Evolutionary conservation across 2,888 invertebrate genomes (phyloP).

Genomic region (Drosophila sordidula): DNA sequence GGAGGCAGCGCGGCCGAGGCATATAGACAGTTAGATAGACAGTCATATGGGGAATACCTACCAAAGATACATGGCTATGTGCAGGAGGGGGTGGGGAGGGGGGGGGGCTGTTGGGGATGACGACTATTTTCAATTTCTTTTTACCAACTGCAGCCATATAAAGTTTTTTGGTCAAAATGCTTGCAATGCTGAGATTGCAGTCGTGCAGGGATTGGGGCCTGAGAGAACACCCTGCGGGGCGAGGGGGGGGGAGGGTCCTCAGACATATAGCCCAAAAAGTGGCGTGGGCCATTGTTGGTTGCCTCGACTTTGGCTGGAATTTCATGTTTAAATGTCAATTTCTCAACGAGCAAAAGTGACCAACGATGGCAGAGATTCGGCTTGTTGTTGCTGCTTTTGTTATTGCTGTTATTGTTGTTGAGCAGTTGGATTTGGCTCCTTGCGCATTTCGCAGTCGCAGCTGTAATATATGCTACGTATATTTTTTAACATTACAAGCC

Average conservation of each 20-base stretch:
- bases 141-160: slow-evolving; percentile 63
- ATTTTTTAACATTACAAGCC: slow-evolving; percentile 37
- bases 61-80: slow-evolving; percentile 22
- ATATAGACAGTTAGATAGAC: slow-evolving; percentile 68
- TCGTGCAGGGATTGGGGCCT: slow-evolving; percentile 51
- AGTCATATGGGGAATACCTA: slow-evolving; percentile 69
- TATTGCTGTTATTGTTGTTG: slow-evolving; percentile 8
- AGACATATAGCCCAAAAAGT: slow-evolving; percentile 62
- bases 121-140: slow-evolving; percentile 75
- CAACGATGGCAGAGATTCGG: slow-evolving; percentile 47
- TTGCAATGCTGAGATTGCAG: slow-evolving; percentile 76
- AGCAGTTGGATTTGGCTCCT: slow-evolving; percentile 20
- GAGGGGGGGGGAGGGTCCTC: background rate
- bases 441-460: slow-evolving; percentile 53
- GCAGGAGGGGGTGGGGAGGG: no score
- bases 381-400: background rate
- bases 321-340: slow-evolving; percentile 80
- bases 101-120: background rate
- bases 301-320: slow-evolving; percentile 65
- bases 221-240: background rate
- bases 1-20: slow-evolving; percentile 33
- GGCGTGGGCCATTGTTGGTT: slow-evolving; percentile 63
- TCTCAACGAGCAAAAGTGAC: slow-evolving; percentile 75
- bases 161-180: slow-evolving; percentile 66
- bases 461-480: slow-evolving; percentile 48